phyloP scores from a whole-genome alignment of 1,140 invertebrate genomes.

The Trichonephila inaurata region DNA sequence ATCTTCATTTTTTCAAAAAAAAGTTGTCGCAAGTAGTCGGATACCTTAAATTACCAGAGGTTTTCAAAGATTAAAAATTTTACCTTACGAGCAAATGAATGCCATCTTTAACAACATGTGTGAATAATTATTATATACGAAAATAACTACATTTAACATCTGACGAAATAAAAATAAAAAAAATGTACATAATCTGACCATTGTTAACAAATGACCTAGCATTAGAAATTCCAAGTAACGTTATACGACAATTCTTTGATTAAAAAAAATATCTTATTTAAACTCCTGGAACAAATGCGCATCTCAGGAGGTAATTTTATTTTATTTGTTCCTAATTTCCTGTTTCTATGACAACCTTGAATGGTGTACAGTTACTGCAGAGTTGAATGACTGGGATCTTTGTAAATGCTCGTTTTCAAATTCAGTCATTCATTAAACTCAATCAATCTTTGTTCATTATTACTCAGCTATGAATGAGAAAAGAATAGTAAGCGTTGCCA shows the following conservation, averaged over 20 bases:
- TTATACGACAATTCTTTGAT: background rate
- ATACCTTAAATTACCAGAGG: too few relatives aligned
- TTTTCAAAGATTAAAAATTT: too few relatives aligned
- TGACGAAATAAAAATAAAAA: too few relatives aligned
- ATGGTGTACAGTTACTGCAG: background rate
- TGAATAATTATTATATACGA: too few relatives aligned
- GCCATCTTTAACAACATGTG: too few relatives aligned
- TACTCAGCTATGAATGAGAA: background rate
- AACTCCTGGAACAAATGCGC: background rate
- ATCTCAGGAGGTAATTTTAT: background rate
- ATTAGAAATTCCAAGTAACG: too few relatives aligned
- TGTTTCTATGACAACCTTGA: constrained; percentile 13
- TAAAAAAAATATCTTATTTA: background rate
- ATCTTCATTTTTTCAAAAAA: too few relatives aligned
- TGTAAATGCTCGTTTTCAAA: background rate
- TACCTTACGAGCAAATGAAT: too few relatives aligned
- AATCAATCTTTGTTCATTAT: background rate
- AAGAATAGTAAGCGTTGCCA: background rate
- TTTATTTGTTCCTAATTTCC: background rate
- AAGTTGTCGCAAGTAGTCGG: too few relatives aligned
- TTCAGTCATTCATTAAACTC: background rate
- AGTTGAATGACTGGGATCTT: background rate
- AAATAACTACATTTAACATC: too few relatives aligned
- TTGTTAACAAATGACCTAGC: too few relatives aligned
- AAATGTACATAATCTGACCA: too few relatives aligned